These are phyloP conservation scores for Larimichthys crocea DNA, from an alignment of 2,113 vertebrate genomes.

Conservation along the genomic window DNA sequence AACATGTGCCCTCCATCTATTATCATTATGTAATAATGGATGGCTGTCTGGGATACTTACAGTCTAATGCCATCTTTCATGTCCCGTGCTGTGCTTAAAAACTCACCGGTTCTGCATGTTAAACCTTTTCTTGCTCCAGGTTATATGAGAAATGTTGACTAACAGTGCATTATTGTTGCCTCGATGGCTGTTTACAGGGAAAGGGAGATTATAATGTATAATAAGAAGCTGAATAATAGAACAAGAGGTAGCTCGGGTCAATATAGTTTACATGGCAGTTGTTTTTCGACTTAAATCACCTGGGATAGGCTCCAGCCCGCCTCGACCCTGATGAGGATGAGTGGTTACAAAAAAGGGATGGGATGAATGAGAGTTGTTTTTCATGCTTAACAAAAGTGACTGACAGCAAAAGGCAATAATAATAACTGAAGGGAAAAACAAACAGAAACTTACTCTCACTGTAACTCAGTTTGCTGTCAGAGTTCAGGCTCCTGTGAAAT, in stretches of 20 bases:
- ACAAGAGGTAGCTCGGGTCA: neutral
- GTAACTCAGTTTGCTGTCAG: too few relatives aligned
- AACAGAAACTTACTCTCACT: too few relatives aligned
- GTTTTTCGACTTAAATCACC: neutral
- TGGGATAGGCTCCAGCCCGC: too few relatives aligned
- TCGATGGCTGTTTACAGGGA: neutral
- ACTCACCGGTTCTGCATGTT: neutral
- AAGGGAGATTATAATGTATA: neutral
- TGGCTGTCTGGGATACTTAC: conserved; percentile 27
- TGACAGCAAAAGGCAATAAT: neutral
- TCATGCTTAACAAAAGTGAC: neutral
- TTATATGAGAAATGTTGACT: neutral
- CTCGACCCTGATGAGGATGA: too few relatives aligned
- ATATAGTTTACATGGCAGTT: neutral
- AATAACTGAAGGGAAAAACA: neutral
- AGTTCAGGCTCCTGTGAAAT: neutral
- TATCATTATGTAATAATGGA: conserved; percentile 54
- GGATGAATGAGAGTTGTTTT: neutral
- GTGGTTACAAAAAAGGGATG: too few relatives aligned
- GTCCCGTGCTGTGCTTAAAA: conserved; percentile 40
- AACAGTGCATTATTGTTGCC: neutral
- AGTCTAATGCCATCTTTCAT: neutral
- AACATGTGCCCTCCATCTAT: conserved; percentile 55
- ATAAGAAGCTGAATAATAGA: neutral
- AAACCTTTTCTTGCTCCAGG: neutral